These are phyloP conservation scores for Ramphastos sulfuratus DNA, from an alignment of 2,113 vertebrate genomes.

Conservation along the genomic window DNA sequence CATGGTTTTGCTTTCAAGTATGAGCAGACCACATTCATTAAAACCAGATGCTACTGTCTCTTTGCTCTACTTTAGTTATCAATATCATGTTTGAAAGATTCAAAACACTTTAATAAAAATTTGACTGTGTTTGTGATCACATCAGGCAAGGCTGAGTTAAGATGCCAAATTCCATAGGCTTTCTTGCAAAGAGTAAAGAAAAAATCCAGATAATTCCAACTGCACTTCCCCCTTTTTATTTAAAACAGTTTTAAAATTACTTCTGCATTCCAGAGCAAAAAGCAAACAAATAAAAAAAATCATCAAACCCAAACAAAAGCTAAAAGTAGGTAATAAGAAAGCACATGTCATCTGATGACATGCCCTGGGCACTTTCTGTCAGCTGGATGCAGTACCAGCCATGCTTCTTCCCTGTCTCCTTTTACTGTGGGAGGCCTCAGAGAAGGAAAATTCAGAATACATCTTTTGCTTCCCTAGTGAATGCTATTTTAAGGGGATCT, in stretches of 20 bases:
- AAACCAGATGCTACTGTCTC: constrained; percentile 77
- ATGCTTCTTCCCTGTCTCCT: background rate
- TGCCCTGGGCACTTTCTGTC: background rate
- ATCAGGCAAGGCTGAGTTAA: constrained; percentile 28
- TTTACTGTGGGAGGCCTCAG: constrained; percentile 1
- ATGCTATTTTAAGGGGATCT: background rate
- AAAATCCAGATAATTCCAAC: constrained; percentile 33
- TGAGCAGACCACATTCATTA: constrained; percentile 73
- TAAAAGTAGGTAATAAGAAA: constrained; percentile 53
- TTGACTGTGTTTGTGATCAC: constrained; percentile 51
- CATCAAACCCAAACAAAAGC: constrained; percentile 29
- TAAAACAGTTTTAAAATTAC: constrained; percentile 32
- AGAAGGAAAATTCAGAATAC: background rate
- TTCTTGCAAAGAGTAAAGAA: constrained; percentile 48
- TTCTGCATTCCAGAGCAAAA: constrained; percentile 52
- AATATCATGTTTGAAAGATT: constrained; percentile 73
- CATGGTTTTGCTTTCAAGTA: constrained; percentile 70
- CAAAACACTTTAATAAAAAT: constrained; percentile 73
- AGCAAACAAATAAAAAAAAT: constrained; percentile 23
- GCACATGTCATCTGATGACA: background rate
- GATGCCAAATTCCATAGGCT: constrained; percentile 52
- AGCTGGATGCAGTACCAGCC: background rate
- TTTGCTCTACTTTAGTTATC: constrained; percentile 73
- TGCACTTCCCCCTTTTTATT: background rate
- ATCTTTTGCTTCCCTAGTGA: background rate